A percentile compares a stretch with the other conserved stretches of the same genome.
phyloP scores from a whole-genome alignment of 2,888 invertebrate species.

The Oasisia sp. region DNA sequence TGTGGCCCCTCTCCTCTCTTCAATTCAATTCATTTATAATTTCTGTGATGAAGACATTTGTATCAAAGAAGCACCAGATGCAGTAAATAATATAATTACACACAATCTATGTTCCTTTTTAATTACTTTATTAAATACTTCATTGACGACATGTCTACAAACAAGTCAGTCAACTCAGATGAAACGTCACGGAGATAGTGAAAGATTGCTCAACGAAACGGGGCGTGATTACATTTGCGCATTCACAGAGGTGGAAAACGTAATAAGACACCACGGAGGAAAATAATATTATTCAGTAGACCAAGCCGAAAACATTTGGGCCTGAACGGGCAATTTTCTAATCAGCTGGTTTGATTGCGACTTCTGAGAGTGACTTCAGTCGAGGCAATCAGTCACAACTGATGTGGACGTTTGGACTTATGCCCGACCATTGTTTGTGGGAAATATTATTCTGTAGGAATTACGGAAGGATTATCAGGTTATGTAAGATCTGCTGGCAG shows the following conservation, averaged over 20 bases:
- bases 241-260: not conserved
- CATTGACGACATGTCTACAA: not conserved
- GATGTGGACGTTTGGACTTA: not conserved
- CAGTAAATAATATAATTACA: not conserved
- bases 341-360: conserved; percentile 8
- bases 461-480: conserved; percentile 3
- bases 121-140: not conserved
- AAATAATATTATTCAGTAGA: not conserved
- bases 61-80: not conserved
- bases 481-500: not conserved
- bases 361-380: not conserved
- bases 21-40: not conserved
- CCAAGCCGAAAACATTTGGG: not conserved
- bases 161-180: not conserved
- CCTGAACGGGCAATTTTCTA: conserved; percentile 1
- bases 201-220: not conserved
- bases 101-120: not conserved
- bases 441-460: not conserved
- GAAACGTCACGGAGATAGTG: not conserved
- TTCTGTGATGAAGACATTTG: not conserved
- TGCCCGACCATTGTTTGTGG: not conserved
- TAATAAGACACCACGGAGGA: not conserved
- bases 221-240: not conserved
- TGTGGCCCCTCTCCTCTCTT: too few relatives aligned
- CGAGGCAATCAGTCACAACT: not conserved